These are phyloP conservation scores for Chinchilla lanigera DNA, from an alignment of 2,113 vertebrate species.

Conservation along the genomic window DNA sequence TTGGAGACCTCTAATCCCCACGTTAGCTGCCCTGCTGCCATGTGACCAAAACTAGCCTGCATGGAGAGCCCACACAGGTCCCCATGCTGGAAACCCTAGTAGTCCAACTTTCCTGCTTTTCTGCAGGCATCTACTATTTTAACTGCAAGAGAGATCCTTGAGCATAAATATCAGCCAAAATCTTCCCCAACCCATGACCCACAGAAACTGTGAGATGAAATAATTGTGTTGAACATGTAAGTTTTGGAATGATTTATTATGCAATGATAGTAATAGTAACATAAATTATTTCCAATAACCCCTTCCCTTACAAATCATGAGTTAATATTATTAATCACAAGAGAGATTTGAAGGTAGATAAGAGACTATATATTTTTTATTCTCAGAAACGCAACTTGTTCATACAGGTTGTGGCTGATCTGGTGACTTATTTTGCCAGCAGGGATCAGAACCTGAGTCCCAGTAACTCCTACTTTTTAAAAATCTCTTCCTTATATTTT, in stretches of 20 bases:
- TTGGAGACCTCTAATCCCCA: not conserved
- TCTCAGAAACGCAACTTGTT: not conserved
- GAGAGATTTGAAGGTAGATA: not conserved
- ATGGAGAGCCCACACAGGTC: accelerated
- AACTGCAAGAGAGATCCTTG: not conserved
- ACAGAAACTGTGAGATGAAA: not conserved
- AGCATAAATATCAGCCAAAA: not conserved
- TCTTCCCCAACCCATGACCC: not conserved
- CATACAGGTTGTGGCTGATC: accelerated
- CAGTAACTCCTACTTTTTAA: accelerated
- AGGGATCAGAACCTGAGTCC: not conserved
- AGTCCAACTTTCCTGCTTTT: not conserved
- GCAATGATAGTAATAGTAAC: not conserved
- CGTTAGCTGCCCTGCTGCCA: not conserved
- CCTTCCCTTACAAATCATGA: not conserved
- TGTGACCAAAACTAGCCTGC: not conserved
- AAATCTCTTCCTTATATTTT: not conserved
- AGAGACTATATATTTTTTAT: not conserved
- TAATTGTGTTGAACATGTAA: not conserved
- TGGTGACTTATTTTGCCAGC: not conserved
- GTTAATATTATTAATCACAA: not conserved
- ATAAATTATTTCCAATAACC: not conserved
- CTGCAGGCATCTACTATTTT: not conserved
- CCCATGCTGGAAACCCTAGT: accelerated
- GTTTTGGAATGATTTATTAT: not conserved